Percentiles rank a stretch among this genome's conserved stretches.
Evolutionary conservation across 1,140 invertebrate species (phyloP).

Genomic region (Rhopalosiphum maidis): DNA sequence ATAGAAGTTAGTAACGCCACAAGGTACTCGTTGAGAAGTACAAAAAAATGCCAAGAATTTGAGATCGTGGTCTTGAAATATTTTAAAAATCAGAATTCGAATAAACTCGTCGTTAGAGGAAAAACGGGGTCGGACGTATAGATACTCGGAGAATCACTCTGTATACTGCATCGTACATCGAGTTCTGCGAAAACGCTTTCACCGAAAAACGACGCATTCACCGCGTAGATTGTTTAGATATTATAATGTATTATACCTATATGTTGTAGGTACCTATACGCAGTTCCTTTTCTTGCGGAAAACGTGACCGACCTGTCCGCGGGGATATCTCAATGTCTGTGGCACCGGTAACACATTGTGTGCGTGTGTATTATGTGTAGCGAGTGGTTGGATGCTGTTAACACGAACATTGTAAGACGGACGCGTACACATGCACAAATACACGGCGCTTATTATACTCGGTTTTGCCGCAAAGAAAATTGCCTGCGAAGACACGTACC

Average conservation of each 20-base stretch:
- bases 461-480: not conserved
- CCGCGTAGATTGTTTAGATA: too few relatives aligned
- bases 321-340: not conserved
- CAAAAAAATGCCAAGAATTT: too few relatives aligned
- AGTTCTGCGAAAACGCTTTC: conserved; percentile 3
- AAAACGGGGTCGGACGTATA: too few relatives aligned
- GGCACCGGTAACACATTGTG: not conserved
- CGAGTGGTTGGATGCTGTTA: not conserved
- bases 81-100: too few relatives aligned
- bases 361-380: not conserved
- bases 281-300: not conserved
- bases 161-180: not conserved
- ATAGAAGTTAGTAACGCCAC: too few relatives aligned
- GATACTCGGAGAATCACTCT: too few relatives aligned
- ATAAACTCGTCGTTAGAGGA: too few relatives aligned
- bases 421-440: not conserved
- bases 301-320: not conserved
- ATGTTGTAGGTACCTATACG: too few relatives aligned
- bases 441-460: not conserved
- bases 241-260: too few relatives aligned
- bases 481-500: not conserved
- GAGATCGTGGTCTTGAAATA: too few relatives aligned
- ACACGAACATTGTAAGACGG: not conserved
- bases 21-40: too few relatives aligned
- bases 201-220: not conserved